A percentile compares a stretch with the other conserved stretches of the same genome.
These are phyloP conservation scores for Clinocottus analis DNA, from an alignment of 2,113 vertebrate species.

Conservation along the genomic window DNA sequence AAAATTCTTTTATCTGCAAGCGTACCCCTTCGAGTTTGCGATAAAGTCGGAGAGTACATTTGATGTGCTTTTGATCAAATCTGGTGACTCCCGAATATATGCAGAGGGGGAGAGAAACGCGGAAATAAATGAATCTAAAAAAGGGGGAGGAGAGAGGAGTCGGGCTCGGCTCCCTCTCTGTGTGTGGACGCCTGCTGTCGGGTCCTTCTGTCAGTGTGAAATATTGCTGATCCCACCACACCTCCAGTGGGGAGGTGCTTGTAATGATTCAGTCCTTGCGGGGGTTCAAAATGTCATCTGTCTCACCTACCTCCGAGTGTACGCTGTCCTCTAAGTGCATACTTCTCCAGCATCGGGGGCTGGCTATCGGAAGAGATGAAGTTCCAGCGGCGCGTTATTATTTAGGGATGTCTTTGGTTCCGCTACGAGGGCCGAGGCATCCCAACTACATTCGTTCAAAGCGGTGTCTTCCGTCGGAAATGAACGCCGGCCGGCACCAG, in stretches of 20 bases:
- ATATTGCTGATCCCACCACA: slow-evolving; percentile 82
- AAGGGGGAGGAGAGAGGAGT: slow-evolving; percentile 43
- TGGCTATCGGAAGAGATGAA: slow-evolving; percentile 4
- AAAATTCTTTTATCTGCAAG: not conserved
- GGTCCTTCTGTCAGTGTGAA: slow-evolving; percentile 85
- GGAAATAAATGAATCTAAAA: slow-evolving; percentile 58
- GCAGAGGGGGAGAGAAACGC: slow-evolving; percentile 10
- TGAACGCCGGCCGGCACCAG: slow-evolving; percentile 2
- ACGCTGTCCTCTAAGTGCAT: slow-evolving; percentile 58
- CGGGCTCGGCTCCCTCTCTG: slow-evolving; percentile 12
- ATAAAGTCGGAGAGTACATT: slow-evolving; percentile 33
- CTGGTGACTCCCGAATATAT: slow-evolving; percentile 49
- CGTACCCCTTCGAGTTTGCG: slow-evolving; percentile 37
- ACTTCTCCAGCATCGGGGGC: slow-evolving; percentile 12
- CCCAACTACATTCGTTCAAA: not conserved
- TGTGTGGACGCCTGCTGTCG: slow-evolving; percentile 77
- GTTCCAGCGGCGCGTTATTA: not conserved
- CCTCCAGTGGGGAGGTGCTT: slow-evolving; percentile 77
- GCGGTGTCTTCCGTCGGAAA: not conserved
- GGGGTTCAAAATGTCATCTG: slow-evolving; percentile 80
- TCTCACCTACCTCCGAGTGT: slow-evolving; percentile 68
- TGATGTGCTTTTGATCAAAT: slow-evolving; percentile 63
- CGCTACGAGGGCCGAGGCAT: not conserved
- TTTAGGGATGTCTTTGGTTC: not conserved
- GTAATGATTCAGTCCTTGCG: slow-evolving; percentile 80